Evolutionary conservation across 2,888 invertebrate genomes (phyloP), one percentile per base, ranked within the genome.

Genomic region (Campopleginae sp.): DNA sequence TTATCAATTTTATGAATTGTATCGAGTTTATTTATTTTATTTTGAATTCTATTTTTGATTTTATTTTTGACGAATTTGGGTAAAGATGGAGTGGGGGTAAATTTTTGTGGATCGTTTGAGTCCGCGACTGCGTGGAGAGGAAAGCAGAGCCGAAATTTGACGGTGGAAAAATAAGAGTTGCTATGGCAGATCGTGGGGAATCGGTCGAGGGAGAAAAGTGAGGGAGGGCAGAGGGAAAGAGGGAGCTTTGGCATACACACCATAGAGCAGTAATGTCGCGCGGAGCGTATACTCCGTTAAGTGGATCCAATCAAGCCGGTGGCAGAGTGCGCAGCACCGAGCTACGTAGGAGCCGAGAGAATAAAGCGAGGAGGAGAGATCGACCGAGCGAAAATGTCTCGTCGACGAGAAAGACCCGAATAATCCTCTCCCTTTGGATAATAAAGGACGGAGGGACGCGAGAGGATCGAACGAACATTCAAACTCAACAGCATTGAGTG

Each of bases 291-390:
- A 92, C 38, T 89, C 91, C 90, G 91, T 92, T 93, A 93, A 93
- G 93, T 93, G 93, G 93, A 93, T 92, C 93, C 93, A 93, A 93
- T 93, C 92, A 93, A 92, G 92, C 91, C 92, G 88, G 91, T 91
- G 90, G 91, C 91, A 90, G 88, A 88, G 88, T 54, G 76, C 80
- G 85, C 86, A 85, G 85, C 86, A 85, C 80, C 85, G 87, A 87
- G 84, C 14, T 65, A 51, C 48, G 33, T 27, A 72, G 65, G 75
- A 82, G 77, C 66, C n/a, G n/a, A n/a, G n/a, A n/a, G 74, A 65
- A 80, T 85, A 86, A 79, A 85, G 87, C 86, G 84, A 86, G 46
- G 23, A 27, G 46, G 68, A 44, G 66, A 68, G 68, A 68, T 63
- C 78, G 86, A 86, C 86, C 84, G 88, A 87, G 86, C 87, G 87